Base-by-base conservation (phyloP, 2,888 invertebrate species). In the Acronicta alni region DNA sequence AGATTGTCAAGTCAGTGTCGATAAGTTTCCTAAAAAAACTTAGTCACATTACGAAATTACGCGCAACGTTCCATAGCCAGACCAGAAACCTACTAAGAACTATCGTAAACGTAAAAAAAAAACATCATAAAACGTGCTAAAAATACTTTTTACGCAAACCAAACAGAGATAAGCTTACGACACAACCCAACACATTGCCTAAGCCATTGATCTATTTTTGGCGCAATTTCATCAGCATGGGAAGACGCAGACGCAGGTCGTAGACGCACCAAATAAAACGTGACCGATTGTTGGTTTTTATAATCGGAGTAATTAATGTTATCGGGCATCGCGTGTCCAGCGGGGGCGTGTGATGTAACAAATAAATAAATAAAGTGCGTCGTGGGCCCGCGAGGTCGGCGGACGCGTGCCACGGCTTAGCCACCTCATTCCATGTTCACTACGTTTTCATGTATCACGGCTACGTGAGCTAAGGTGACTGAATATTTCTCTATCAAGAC, bases 161-260 rank as follows among this genome's bases (percentile, higher is more conserved):
- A 52, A 45, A 41, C 32, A 65, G 35, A 42, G 51, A 72, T 67
- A 71, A 54, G 49, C 59, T 66, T 38, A 72, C 67, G 66, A 58
- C 59, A 72, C 37, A 6, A 2, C 14, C 14, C n/a, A 9, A 1
- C 17, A 20, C 55, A 12, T 72, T 68, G 35, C 42, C 48, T 51
- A 53, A 71, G 60, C 38, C 20, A 12, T n/a, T 8, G 32, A 6
- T 52, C 55, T 68, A 55, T 72, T 55, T 66, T 59, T 55, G 48
- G 71, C 39, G n/a, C 26, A 23, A 32, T 67, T 65, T 46, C 71
- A 65, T 67, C 67, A 70, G 52, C 35, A 5, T 2, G 30, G 37
- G n/a, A 39, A 12, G 37, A 38, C 44, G 49, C 8, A 41, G 15
- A 30, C 66, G 38, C 7, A 26, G 15, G 5, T 7, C 37, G 8